These are phyloP conservation scores for Tipula confusa DNA, from an alignment of 2,888 invertebrate genomes.

Conservation along the genomic window DNA sequence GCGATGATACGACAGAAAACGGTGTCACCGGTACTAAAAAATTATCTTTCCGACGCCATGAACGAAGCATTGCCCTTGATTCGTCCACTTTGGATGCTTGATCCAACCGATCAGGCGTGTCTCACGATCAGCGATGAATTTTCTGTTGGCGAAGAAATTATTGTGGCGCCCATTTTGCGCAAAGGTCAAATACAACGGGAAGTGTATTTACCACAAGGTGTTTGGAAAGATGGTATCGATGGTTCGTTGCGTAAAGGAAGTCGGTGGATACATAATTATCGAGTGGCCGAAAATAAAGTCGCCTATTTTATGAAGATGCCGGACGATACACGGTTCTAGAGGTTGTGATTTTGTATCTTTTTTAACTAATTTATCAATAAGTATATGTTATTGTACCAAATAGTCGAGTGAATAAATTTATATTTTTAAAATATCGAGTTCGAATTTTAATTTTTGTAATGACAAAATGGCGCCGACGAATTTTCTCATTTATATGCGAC, in stretches of 20 bases:
- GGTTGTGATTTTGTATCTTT: not conserved
- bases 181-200: constrained; percentile 67
- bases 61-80: constrained; percentile 80
- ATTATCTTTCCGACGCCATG: constrained; percentile 71
- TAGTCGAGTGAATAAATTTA: constrained; percentile 25
- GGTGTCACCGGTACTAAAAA: constrained; percentile 71
- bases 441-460: not conserved
- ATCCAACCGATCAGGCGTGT: constrained; percentile 72
- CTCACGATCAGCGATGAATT: constrained; percentile 79
- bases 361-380: not conserved
- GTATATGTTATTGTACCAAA: not conserved
- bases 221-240: constrained; percentile 90
- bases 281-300: constrained; percentile 71
- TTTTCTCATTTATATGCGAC: no score
- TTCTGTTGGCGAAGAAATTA: constrained; percentile 81
- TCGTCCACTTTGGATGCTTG: constrained; percentile 85
- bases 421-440: not conserved
- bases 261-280: constrained; percentile 85
- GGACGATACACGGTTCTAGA: constrained; percentile 71
- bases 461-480: not conserved
- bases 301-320: constrained; percentile 82
- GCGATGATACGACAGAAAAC: constrained; percentile 69
- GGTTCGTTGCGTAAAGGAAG: constrained; percentile 80
- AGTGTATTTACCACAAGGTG: constrained; percentile 85
- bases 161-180: constrained; percentile 81